A percentile compares a stretch with the other conserved stretches of the same genome.
Evolutionary conservation across 2,113 vertebrate genomes (phyloP).

Genomic region (Xerus inauris): DNA sequence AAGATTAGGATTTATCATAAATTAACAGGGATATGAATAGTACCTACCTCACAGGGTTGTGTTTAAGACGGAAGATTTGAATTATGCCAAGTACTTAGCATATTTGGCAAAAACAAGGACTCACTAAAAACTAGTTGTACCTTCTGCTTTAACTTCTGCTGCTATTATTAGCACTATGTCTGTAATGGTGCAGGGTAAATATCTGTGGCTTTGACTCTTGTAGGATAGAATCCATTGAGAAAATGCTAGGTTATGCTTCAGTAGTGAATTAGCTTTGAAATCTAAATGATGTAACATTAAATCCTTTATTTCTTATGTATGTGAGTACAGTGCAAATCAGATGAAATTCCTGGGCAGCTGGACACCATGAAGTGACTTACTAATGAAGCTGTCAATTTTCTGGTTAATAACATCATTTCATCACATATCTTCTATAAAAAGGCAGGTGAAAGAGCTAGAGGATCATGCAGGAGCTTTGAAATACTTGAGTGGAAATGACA

Average conservation of each 20-base stretch:
- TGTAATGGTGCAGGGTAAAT: not conserved
- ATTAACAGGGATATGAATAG: not conserved
- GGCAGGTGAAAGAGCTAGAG: not conserved
- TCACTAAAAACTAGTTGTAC: conserved; percentile 10
- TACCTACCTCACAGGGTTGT: not conserved
- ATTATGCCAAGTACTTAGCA: not conserved
- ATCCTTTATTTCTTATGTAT: not conserved
- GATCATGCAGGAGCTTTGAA: not conserved
- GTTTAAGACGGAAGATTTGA: not conserved
- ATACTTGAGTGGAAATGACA: not conserved
- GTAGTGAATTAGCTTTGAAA: conserved; percentile 12
- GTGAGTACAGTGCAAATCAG: not conserved
- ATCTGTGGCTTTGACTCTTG: conserved; percentile 20
- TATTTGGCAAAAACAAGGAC: not conserved
- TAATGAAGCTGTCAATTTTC: not conserved
- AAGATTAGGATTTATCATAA: not conserved
- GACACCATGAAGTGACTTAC: not conserved
- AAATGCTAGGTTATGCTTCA: not conserved
- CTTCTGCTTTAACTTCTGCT: not conserved
- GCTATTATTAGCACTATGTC: not conserved
- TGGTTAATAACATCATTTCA: not conserved
- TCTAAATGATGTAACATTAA: not conserved
- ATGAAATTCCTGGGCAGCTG: not conserved
- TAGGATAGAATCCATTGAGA: not conserved
- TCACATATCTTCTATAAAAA: not conserved